Evolutionary conservation across 2,888 invertebrate genomes (phyloP), one percentile per base, ranked within the genome.

Genomic region (Rhagonycha lutea): DNA sequence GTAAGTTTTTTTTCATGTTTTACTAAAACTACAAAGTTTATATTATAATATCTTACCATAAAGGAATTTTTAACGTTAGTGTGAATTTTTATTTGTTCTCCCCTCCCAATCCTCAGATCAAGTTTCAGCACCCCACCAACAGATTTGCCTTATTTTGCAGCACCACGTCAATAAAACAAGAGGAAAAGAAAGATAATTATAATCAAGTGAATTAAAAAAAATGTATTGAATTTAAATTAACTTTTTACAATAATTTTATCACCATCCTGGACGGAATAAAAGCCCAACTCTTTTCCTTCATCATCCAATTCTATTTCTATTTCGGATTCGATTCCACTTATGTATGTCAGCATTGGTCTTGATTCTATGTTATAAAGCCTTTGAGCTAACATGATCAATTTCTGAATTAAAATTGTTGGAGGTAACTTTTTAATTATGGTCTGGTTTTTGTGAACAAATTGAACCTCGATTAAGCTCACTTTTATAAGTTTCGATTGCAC

Each of bases 261-360:
- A 76, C 94, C 95, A 83, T 94, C 93, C 88, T 95, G 94, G 61
- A 97, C 89, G 0, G 96, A 96, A 88, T 93, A 98, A 86, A 93
- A 96, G 69, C 92, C 92, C 62, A 98, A 88, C 83, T 95, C 94
- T 86, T 96, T 95, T 83, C 95, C 92, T 76, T 92, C 93, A 85
- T 96, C 96, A 80, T 96, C 95, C 80, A 98, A 87, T 74, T 89
- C 89, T 81, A 96, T 93, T 84, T 94, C 92, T 10, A 94, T 91
- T 14, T 92, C 91, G 5, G 91, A 86, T 87, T 91, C 89, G 80
- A 90, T 88, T 11, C 89, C 89, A 81, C 92, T 92, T 2, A 91
- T 83, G 77, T 92, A 89, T 76, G 88, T 88, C 14, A 92, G 82
- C 0, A 81, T 86, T 0, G 91, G 90, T 68, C 85, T 83, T 3